Evolutionary conservation across 1,140 invertebrate genomes (phyloP), one percentile per base, ranked within the genome.

Genomic region (Gryllus bimaculatus): DNA sequence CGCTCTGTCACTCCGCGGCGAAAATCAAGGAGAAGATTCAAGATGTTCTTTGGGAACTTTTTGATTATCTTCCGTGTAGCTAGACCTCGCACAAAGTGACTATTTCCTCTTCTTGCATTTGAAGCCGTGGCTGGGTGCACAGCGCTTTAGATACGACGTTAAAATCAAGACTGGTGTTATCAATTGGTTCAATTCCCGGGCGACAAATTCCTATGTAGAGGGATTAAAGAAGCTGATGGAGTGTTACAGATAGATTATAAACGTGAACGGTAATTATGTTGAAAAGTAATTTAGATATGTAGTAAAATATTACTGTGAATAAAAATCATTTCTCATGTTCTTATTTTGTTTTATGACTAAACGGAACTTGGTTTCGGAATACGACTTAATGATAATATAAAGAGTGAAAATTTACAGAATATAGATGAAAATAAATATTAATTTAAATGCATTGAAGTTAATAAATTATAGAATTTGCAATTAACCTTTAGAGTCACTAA

Each of bases 111-210:
- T 49, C 10, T 7, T n/a, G 7, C 47, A 12, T 15, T 49, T 78
- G 48, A 81, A 81, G 75, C 79, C 80, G 21, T 73, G 73, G 75
- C 77, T 82, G n/a, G 78, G 47, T 73, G 81, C 77, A 76, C 75
- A 79, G 7, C 21, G 73, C 15, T 81, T 81, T 73, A 47, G 48
- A 6, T 78, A 73, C 54, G 66, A 80, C 75, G 81, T 81, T 26
- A 80, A 81, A 47, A 48, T 81, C 10, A 73, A 80, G 39, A 8
- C 10, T 26, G 73, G 20, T 5, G 73, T 80, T 8, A 75, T 47
- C n/a, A 74, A 12, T 8, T 48, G 78, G 66, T 74, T 75, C 47
- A 80, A 26, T 73, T 39, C 26, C 26, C 26, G 26, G 26, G 26
- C 5, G 26, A 5, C 26, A 39, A 5, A 39, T 39, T 5, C 73